Evolutionary conservation across 2,888 invertebrate species (phyloP).

Genomic region (Acrobasis repandana): DNA sequence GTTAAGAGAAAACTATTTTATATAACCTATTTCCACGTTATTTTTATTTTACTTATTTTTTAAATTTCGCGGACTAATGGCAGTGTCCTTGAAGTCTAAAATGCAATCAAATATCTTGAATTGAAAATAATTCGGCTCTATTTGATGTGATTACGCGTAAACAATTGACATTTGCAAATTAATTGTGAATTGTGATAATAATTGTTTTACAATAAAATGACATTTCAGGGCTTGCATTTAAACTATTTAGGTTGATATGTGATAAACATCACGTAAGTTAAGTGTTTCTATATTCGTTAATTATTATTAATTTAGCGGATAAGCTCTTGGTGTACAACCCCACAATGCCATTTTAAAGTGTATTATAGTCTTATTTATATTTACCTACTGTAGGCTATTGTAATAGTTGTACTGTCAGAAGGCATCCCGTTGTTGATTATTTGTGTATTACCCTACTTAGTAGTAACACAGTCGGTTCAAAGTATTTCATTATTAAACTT

Average conservation of each 20-base stretch:
- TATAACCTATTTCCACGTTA: conserved; percentile 18
- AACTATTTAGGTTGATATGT: neutral
- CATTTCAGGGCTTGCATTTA: conserved; percentile 28
- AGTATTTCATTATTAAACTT: conserved; percentile 61
- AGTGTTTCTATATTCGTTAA: conserved; percentile 31
- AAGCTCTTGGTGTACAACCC: conserved; percentile 25
- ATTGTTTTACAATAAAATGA: conserved; percentile 43
- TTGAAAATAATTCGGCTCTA: conserved; percentile 7
- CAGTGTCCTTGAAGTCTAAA: conserved; percentile 27
- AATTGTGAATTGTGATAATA: conserved; percentile 40
- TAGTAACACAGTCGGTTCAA: conserved; percentile 77
- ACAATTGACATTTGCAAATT: conserved; percentile 36
- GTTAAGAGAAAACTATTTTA: conserved; percentile 37
- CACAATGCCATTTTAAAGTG: conserved; percentile 56
- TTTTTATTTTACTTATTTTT: conserved; percentile 20
- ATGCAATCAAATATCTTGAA: conserved; percentile 20
- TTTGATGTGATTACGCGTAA: conserved; percentile 29
- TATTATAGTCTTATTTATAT: conserved; percentile 48
- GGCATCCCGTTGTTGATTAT: conserved; percentile 78
- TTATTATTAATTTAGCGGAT: conserved; percentile 26
- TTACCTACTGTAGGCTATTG: conserved; percentile 78
- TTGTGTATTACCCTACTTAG: conserved; percentile 72
- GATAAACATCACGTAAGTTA: conserved; percentile 2
- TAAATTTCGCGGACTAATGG: conserved; percentile 22
- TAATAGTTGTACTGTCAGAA: conserved; percentile 81